Evolutionary conservation across 2,888 invertebrate genomes (phyloP).

Genomic region (Megaustenia siamemsis): DNA sequence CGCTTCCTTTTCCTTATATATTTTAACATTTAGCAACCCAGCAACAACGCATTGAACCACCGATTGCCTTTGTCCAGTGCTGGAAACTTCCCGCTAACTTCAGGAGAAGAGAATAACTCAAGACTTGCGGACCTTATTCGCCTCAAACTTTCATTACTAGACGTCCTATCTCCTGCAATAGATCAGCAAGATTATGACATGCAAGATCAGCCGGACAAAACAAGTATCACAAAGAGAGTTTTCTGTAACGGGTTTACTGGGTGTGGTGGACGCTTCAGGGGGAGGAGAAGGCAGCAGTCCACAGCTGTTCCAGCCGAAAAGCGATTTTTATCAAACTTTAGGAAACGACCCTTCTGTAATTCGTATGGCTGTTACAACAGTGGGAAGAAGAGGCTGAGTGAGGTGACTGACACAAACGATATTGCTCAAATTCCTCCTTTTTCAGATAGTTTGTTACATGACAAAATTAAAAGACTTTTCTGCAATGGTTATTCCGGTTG

Average conservation of each 20-base stretch:
- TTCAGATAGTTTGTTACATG: background rate
- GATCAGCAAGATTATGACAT: background rate
- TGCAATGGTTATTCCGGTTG: conserved; percentile 61
- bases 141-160: background rate
- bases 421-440: background rate
- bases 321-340: conserved; percentile 36
- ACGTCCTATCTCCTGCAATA: background rate
- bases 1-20: background rate
- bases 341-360: conserved; percentile 72
- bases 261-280: conserved; percentile 59
- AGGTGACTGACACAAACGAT: background rate
- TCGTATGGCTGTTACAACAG: conserved; percentile 68
- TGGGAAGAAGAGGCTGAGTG: conserved; percentile 50
- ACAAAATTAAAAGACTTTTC: conserved; percentile 57
- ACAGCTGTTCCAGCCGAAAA: conserved; percentile 41
- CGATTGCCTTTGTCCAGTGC: background rate
- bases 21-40: background rate
- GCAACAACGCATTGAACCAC: background rate
- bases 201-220: background rate
- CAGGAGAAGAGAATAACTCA: background rate
- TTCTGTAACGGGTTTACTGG: conserved; percentile 63
- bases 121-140: conserved; percentile 7
- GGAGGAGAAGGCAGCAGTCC: conserved; percentile 55
- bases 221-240: conserved; percentile 53
- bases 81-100: background rate